A percentile compares a stretch with the other conserved stretches of the same genome.
These are phyloP conservation scores for Pomacea maculata DNA, from an alignment of 1,140 invertebrate species.

Conservation along the genomic window DNA sequence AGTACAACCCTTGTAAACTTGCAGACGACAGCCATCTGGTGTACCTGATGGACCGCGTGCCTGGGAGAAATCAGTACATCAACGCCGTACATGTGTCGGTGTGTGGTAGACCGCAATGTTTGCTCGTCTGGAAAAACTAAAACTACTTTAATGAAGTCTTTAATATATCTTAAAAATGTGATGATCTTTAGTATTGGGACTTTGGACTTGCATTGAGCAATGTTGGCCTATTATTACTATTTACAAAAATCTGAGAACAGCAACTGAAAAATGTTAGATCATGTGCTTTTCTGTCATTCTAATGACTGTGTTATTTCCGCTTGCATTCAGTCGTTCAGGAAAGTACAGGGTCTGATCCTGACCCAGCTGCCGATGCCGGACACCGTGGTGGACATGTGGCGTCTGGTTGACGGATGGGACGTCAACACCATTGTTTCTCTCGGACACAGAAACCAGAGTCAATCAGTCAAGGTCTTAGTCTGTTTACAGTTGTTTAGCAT, in stretches of 20 bases:
- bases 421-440: slow-evolving; percentile 41
- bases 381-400: slow-evolving; percentile 59
- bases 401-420: slow-evolving; percentile 47
- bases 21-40: slow-evolving; percentile 13
- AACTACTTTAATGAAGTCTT: too few species aligned
- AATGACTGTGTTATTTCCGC: not conserved
- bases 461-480: too few species aligned
- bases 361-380: slow-evolving; percentile 54
- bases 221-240: too few species aligned
- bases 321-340: slow-evolving; percentile 25
- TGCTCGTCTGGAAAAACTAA: too few species aligned
- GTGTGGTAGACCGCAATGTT: too few species aligned
- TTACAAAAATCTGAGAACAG: too few species aligned
- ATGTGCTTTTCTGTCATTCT: too few species aligned
- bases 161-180: too few species aligned
- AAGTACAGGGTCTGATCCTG: slow-evolving; percentile 37
- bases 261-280: too few species aligned
- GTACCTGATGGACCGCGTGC: not conserved
- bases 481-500: too few species aligned
- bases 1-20: not conserved
- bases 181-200: too few species aligned
- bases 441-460: not conserved
- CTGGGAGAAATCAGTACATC: slow-evolving; percentile 18
- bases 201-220: too few species aligned
- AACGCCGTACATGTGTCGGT: not conserved